These are phyloP conservation scores for Pogonomyrmex barbatus DNA, from an alignment of 1,140 invertebrate species.

Conservation along the genomic window DNA sequence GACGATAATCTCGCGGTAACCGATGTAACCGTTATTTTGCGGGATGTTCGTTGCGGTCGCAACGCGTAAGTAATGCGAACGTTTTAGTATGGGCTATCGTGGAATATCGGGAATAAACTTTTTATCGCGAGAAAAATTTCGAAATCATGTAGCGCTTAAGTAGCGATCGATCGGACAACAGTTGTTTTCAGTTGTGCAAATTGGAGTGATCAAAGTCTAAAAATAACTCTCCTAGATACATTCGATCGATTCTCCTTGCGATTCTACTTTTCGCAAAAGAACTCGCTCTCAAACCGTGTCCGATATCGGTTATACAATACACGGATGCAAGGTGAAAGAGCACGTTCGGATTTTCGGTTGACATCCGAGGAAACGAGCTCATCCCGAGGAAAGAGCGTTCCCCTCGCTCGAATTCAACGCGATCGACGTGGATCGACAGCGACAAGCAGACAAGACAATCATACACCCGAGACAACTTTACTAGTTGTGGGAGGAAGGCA, in stretches of 20 bases:
- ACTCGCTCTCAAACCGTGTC: not conserved
- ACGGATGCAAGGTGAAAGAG: slow-evolving; percentile 29
- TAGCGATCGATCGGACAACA: not conserved
- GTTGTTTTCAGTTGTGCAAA: not conserved
- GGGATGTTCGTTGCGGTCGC: slow-evolving; percentile 3
- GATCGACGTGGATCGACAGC: slow-evolving; percentile 49
- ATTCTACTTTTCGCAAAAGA: too few relatives aligned
- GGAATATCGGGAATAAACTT: not conserved
- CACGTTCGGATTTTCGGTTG: slow-evolving; percentile 29
- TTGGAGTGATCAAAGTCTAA: not conserved
- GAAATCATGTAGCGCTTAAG: not conserved
- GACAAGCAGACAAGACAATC: slow-evolving; percentile 59
- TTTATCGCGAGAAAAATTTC: not conserved
- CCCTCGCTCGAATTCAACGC: slow-evolving; percentile 27
- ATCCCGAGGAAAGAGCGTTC: slow-evolving; percentile 9
- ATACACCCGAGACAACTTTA: slow-evolving; percentile 60
- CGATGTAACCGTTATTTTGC: slow-evolving; percentile 25
- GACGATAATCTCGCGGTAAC: not conserved
- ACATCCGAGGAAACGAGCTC: slow-evolving; percentile 46
- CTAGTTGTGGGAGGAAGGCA: slow-evolving; percentile 4
- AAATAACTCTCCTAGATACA: not conserved
- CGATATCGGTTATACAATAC: not conserved
- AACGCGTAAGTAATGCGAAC: not conserved
- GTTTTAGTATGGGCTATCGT: not conserved
- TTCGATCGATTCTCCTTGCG: not conserved